phyloP scores from a whole-genome alignment of 1,140 invertebrate species.

The Magallana angulata region DNA sequence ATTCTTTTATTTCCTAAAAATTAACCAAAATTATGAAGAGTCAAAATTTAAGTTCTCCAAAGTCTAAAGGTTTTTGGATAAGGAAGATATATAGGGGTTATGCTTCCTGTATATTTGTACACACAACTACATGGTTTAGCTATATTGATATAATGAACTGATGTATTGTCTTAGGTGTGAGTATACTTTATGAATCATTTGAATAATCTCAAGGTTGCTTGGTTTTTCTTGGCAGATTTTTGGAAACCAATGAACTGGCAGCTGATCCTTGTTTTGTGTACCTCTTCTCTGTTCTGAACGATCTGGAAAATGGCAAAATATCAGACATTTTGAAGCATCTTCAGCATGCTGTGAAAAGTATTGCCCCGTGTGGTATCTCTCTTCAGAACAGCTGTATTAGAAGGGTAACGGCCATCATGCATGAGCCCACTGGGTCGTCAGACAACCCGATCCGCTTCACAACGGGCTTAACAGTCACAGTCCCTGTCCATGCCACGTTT shows the following conservation, averaged over 20 bases:
- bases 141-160: no score
- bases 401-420: constrained; percentile 87
- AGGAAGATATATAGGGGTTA: no score
- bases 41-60: no score
- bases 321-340: constrained; percentile 89
- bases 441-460: constrained; percentile 95
- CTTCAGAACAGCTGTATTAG: constrained; percentile 66
- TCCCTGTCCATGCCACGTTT: constrained; percentile 92
- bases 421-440: constrained; percentile 89
- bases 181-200: no score
- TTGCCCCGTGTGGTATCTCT: constrained; percentile 64
- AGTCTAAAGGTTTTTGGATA: no score
- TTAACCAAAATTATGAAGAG: no score
- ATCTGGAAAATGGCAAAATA: constrained; percentile 90
- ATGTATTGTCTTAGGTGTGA: no score
- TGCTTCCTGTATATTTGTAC: no score
- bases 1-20: no score
- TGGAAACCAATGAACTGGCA: constrained; percentile 80
- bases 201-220: no score
- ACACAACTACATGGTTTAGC: no score
- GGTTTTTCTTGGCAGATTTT: constrained; percentile 72
- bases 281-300: constrained; percentile 88
- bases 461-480: constrained; percentile 92
- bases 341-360: constrained; percentile 86
- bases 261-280: constrained; percentile 89